A percentile compares a stretch with the other conserved stretches of the same genome.
phyloP scores from a whole-genome alignment of 2,888 invertebrate species.

The Sarcophaga rosellei region DNA sequence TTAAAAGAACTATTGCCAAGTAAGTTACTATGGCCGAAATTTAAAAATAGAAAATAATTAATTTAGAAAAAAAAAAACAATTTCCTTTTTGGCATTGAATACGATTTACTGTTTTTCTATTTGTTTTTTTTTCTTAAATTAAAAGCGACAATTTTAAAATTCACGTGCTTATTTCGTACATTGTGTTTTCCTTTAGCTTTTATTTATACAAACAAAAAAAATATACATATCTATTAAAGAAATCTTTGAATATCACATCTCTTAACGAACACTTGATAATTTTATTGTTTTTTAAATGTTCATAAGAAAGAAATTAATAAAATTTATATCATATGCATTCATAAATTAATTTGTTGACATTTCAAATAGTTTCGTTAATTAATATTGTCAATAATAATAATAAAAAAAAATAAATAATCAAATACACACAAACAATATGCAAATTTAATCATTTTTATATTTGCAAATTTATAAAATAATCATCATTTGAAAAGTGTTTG shows the following conservation, averaged over 20 bases:
- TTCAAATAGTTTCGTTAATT: constrained; percentile 36
- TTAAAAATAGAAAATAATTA: background rate
- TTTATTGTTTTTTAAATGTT: constrained; percentile 38
- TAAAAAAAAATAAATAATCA: background rate
- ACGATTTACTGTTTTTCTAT: background rate
- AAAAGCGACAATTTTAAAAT: background rate
- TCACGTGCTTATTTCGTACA: background rate
- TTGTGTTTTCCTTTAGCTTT: background rate
- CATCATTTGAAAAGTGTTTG: too few species aligned
- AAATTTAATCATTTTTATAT: too few species aligned
- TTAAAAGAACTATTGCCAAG: constrained; percentile 86
- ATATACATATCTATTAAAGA: background rate
- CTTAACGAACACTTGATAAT: constrained; percentile 21
- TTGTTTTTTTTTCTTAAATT: background rate
- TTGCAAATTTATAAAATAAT: too few species aligned
- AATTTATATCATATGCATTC: constrained; percentile 23
- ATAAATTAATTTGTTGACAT: constrained; percentile 50
- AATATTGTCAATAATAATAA: constrained; percentile 27
- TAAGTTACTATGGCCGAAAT: constrained; percentile 66
- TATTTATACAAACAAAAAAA: background rate
- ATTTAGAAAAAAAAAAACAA: background rate
- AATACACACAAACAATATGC: too few species aligned
- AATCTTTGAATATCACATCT: background rate
- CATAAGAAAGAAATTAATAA: background rate
- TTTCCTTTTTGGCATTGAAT: background rate